These are phyloP conservation scores for Mohoua ochrocephala DNA, from an alignment of 2,113 vertebrate species.

Conservation along the genomic window DNA sequence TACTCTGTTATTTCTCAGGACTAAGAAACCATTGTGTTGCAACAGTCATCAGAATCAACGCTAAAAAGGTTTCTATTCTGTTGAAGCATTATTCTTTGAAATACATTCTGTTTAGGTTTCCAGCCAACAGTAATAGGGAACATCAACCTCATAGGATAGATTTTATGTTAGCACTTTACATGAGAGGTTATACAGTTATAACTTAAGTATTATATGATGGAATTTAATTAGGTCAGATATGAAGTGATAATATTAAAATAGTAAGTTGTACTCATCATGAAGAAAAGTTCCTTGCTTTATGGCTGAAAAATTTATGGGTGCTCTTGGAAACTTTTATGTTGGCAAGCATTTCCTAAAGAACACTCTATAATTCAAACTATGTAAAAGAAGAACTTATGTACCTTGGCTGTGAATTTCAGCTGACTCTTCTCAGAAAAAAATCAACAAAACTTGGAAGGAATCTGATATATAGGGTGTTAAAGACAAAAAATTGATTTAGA, in stretches of 20 bases:
- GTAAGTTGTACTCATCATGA: neutral
- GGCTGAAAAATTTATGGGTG: neutral
- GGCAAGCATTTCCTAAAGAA: neutral
- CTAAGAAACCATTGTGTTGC: neutral
- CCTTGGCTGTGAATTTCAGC: neutral
- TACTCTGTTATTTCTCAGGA: neutral
- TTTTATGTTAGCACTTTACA: neutral
- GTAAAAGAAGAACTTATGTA: neutral
- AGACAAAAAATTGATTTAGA: neutral
- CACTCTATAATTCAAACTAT: neutral
- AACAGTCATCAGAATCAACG: neutral
- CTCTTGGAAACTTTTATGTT: neutral
- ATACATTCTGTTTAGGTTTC: neutral
- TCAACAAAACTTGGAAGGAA: neutral
- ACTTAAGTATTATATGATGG: neutral
- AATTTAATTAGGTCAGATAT: conserved; percentile 19
- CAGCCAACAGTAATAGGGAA: neutral
- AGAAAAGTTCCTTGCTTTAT: neutral
- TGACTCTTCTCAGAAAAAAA: neutral
- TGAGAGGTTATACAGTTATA: neutral
- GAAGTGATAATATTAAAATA: conserved; percentile 19
- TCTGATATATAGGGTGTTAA: neutral
- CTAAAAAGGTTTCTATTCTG: neutral
- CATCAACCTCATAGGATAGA: neutral
- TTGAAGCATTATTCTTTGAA: neutral